phyloP scores from a whole-genome alignment of 2,113 vertebrate genomes.

The Mirounga angustirostris region DNA sequence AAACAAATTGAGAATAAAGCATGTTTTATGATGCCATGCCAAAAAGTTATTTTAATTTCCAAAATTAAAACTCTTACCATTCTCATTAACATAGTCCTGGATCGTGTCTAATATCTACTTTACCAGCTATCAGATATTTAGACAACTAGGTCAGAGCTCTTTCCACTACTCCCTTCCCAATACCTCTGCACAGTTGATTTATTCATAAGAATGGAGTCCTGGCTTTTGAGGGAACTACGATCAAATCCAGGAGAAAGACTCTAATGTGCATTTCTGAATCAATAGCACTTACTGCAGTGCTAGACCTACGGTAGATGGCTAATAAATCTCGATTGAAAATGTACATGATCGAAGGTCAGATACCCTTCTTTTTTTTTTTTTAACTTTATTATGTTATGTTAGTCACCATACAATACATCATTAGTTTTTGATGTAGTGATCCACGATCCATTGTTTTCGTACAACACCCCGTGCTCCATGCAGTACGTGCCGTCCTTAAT shows the following conservation, averaged over 20 bases:
- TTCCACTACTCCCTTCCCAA: not conserved
- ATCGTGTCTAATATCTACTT: not conserved
- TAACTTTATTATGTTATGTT: too few relatives aligned
- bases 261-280: not conserved
- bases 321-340: not conserved
- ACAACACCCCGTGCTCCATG: too few relatives aligned
- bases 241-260: not conserved
- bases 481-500: too few relatives aligned
- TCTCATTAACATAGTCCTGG: not conserved
- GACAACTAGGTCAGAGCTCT: not conserved
- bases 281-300: not conserved
- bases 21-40: not conserved
- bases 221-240: not conserved
- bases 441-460: too few relatives aligned
- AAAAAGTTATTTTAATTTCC: not conserved
- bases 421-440: too few relatives aligned
- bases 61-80: not conserved
- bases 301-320: not conserved
- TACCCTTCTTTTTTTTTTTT: not conserved
- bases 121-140: not conserved
- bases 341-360: not conserved
- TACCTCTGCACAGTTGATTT: slow-evolving; percentile 25
- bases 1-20: not conserved
- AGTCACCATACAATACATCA: too few relatives aligned
- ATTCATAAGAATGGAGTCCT: not conserved